Base-by-base conservation (phyloP, 2,113 vertebrate species). In the Ginglymostoma cirratum region DNA sequence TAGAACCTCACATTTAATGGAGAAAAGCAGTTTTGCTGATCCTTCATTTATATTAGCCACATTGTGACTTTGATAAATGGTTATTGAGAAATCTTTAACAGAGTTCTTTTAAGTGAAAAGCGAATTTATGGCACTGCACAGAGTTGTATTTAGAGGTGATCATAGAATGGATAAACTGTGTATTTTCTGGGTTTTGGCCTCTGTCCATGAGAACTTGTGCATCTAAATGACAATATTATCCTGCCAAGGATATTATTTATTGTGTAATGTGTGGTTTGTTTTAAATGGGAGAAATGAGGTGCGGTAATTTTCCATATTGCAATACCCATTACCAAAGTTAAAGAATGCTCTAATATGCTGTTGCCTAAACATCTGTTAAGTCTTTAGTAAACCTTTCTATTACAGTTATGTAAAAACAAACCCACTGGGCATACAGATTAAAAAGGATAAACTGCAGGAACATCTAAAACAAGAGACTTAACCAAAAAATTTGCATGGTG, bases 31-130 rank as follows among this genome's bases (percentile, higher is more conserved):
- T 95, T 93, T 76, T 48, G 69, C 45, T 90, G 69, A 72, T 95
- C 23, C 45, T 95, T 95, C 94, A 94, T 72, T 95, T 34, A 72
- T 48, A 30, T 70, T 95, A 95, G 94, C 66, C n/a, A 12, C 42
- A 90, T 52, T 76, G 45, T 72, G 94, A 95, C 94, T 95, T 90
- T 90, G 87, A 90, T 61, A 90, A 90, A 90, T 90, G 94, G 52
- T 95, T 72, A 72, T 95, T 72, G 94, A 72, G 27, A 72, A 52
- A 95, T 95, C 45, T 95, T 95, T 70, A 48, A 48, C 42, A 52
- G 94, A 72, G 24, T 69, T 70, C 66, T 70, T 94, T 94, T 70
- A 34, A 90, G 55, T 65, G 87, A 90, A 65, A 90, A 90, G 67
- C 76, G 69, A 95, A 72, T 95, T 93, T 95, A 70, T 27, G 42